These are phyloP conservation scores for Gryllus longicercus DNA, from an alignment of 2,888 invertebrate species.

Conservation along the genomic window DNA sequence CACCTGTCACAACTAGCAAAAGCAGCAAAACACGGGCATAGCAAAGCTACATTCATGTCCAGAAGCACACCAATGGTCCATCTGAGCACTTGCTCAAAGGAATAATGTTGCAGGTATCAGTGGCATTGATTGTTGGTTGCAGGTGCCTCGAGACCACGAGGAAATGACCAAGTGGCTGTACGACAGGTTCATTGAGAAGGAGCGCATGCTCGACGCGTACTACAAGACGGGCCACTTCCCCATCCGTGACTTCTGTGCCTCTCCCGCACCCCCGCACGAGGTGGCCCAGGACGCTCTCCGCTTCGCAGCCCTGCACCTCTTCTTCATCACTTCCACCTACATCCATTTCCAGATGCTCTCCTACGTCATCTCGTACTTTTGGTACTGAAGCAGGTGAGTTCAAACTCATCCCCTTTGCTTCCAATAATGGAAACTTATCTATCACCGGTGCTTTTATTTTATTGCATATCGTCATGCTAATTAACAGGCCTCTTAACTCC, in stretches of 20 bases:
- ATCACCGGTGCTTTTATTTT: too few species aligned
- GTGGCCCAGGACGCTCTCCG: slow-evolving; percentile 72
- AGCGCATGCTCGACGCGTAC: slow-evolving; percentile 75
- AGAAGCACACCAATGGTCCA: too few species aligned
- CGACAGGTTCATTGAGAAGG: slow-evolving; percentile 85
- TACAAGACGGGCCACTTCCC: slow-evolving; percentile 74
- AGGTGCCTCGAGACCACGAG: slow-evolving; percentile 75
- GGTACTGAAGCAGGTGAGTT: slow-evolving; percentile 41
- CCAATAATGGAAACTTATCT: too few species aligned
- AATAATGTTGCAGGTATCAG: too few species aligned
- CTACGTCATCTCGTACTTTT: slow-evolving; percentile 48
- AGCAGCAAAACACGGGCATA: too few species aligned
- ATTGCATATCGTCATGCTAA: too few species aligned
- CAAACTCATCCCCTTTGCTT: neutral
- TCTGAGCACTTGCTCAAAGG: too few species aligned
- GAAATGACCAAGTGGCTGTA: slow-evolving; percentile 83
- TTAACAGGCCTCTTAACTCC: too few species aligned
- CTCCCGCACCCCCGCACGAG: slow-evolving; percentile 56
- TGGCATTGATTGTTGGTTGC: slow-evolving; percentile 28
- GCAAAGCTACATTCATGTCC: too few species aligned
- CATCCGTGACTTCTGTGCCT: slow-evolving; percentile 47
- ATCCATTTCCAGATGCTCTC: slow-evolving; percentile 65
- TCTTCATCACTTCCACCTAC: slow-evolving; percentile 75
- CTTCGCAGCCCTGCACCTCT: slow-evolving; percentile 69
- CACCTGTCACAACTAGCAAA: too few species aligned